phyloP scores from a whole-genome alignment of 2,113 vertebrate genomes.

The Myxocyprinus asiaticus region DNA sequence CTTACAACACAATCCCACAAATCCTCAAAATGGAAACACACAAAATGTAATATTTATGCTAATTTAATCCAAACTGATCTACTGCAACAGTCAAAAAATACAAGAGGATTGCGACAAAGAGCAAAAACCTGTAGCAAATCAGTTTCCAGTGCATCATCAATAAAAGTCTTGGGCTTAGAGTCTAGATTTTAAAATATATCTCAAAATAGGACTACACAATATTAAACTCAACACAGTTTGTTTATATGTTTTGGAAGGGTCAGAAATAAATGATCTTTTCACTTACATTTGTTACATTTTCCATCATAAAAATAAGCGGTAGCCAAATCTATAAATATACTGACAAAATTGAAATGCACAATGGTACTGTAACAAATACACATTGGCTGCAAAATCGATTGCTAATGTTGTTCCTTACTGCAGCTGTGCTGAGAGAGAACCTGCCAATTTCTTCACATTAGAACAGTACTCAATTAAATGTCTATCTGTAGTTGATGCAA shows the following conservation, averaged over 20 bases:
- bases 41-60: too few relatives aligned
- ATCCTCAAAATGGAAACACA: background rate
- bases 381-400: slow-evolving; percentile 36
- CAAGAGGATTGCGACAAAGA: too few relatives aligned
- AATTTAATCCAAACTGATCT: too few relatives aligned
- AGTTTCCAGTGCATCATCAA: too few relatives aligned
- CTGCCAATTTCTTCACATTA: slow-evolving; percentile 31
- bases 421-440: slow-evolving; percentile 21
- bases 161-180: too few relatives aligned
- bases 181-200: too few relatives aligned
- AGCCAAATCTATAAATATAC: slow-evolving; percentile 49
- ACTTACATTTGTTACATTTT: slow-evolving; percentile 31
- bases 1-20: background rate
- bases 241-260: background rate
- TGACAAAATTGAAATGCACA: slow-evolving; percentile 41
- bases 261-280: background rate
- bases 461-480: slow-evolving; percentile 34
- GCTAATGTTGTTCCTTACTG: slow-evolving; percentile 5
- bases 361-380: slow-evolving; percentile 12
- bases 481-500: slow-evolving; percentile 33
- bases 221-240: background rate
- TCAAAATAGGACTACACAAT: too few relatives aligned
- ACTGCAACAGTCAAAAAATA: too few relatives aligned
- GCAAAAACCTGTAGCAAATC: too few relatives aligned
- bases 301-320: slow-evolving; percentile 22